These are phyloP conservation scores for Cryptoprocta ferox DNA, from an alignment of 2,797 vertebrate genomes.

Conservation along the genomic window DNA sequence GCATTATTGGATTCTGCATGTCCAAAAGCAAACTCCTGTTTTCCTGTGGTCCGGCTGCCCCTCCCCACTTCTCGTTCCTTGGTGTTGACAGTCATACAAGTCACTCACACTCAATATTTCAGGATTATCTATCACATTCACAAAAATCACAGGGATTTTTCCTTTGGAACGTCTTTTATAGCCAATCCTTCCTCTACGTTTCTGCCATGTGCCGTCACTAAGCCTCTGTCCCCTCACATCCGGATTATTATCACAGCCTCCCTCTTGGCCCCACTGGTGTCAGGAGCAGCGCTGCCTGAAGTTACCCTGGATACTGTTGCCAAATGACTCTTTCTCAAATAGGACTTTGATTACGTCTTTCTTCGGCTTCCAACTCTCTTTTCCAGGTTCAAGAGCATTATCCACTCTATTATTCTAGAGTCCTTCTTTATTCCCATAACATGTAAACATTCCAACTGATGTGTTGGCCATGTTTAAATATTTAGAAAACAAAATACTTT, in stretches of 20 bases:
- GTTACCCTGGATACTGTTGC: background rate
- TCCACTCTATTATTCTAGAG: background rate
- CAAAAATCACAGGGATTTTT: background rate
- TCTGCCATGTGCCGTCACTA: background rate
- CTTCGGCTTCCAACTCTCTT: background rate
- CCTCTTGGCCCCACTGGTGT: background rate
- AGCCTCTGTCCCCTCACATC: background rate
- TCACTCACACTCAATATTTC: background rate
- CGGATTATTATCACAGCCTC: background rate
- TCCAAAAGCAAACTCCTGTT: background rate
- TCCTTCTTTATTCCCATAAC: background rate
- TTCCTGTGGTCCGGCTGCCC: background rate
- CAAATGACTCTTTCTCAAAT: background rate
- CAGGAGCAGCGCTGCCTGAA: background rate
- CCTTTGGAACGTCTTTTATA: background rate
- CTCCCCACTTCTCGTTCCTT: background rate
- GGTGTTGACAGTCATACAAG: background rate
- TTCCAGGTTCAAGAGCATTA: background rate
- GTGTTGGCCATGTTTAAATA: slow-evolving; percentile 52
- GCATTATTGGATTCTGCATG: background rate
- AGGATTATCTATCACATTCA: background rate
- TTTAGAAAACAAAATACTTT: slow-evolving; percentile 60
- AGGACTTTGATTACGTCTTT: background rate
- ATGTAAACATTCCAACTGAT: background rate
- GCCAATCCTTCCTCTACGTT: background rate